A percentile compares a stretch with the other conserved stretches of the same genome.
phyloP scores from a whole-genome alignment of 2,113 vertebrate genomes.

The Phylloscopus trochiloides region DNA sequence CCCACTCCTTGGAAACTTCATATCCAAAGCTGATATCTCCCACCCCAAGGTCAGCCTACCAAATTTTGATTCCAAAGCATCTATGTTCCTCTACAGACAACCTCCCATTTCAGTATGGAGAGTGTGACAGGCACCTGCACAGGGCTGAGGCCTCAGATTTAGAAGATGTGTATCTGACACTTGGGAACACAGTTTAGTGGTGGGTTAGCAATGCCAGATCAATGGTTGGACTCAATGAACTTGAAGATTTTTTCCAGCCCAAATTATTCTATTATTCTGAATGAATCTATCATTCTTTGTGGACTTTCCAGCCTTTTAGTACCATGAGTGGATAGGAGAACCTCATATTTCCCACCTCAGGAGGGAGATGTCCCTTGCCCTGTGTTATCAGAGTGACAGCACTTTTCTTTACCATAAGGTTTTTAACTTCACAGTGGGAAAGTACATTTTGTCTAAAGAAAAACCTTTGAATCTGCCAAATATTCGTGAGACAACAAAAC shows the following conservation, averaged over 20 bases:
- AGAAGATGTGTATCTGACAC: not conserved
- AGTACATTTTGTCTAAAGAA: not conserved
- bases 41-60: not conserved
- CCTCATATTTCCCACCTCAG: not conserved
- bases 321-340: not conserved
- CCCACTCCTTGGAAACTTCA: not conserved
- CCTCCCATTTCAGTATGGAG: not conserved
- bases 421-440: not conserved
- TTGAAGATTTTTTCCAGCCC: not conserved
- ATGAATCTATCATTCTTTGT: not conserved
- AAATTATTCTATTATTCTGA: not conserved
- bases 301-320: not conserved
- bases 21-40: not conserved
- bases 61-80: not conserved
- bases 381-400: not conserved
- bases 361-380: not conserved
- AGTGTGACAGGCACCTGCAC: not conserved
- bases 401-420: accelerated
- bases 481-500: not conserved
- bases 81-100: not conserved
- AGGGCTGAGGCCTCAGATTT: not conserved
- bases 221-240: not conserved
- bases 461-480: not conserved
- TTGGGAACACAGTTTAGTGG: not conserved
- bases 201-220: not conserved